Evolutionary conservation across 64 coral and sea anemone genomes (phyloP).

Genomic region (Pachyseris speciosa): DNA sequence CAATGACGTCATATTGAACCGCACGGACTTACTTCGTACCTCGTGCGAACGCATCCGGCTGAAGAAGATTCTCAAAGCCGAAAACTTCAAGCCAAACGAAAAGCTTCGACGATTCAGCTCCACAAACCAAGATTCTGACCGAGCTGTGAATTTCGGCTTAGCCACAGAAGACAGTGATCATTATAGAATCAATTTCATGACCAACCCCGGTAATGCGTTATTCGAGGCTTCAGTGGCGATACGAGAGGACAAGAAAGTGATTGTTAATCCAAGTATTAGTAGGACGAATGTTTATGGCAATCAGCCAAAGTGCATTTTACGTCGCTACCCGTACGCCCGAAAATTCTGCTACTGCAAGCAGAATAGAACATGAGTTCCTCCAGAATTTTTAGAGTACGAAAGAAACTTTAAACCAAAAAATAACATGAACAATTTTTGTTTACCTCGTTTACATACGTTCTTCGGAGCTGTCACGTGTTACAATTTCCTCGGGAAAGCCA

Average conservation of each 20-base stretch:
- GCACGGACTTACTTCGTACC: constrained; percentile 39
- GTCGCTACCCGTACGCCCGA: constrained; percentile 72
- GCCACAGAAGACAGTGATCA: constrained; percentile 63
- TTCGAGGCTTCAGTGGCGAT: constrained; percentile 79
- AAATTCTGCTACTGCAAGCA: constrained; percentile 84
- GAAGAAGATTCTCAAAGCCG: constrained; percentile 61
- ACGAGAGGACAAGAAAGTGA: neutral
- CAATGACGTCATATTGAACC: constrained; percentile 52
- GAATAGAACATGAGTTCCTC: neutral
- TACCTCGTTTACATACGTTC: too few relatives aligned
- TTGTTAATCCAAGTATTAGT: constrained; percentile 85
- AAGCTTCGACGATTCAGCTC: constrained; percentile 74
- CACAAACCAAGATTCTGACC: constrained; percentile 88
- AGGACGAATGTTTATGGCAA: constrained; percentile 80
- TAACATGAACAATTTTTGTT: too few relatives aligned
- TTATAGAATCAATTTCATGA: constrained; percentile 82
- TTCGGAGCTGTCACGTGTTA: too few relatives aligned
- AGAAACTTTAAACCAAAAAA: too few relatives aligned
- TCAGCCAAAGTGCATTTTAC: constrained; percentile 82
- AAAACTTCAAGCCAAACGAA: constrained; percentile 67
- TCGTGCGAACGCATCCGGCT: constrained; percentile 52
- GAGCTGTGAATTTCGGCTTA: constrained; percentile 56
- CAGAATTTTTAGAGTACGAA: too few relatives aligned
- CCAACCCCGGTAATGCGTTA: constrained; percentile 58
- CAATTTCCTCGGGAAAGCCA: too few relatives aligned